Evolutionary conservation across 2,113 vertebrate species (phyloP).

Genomic region (Catharus minimus): DNA sequence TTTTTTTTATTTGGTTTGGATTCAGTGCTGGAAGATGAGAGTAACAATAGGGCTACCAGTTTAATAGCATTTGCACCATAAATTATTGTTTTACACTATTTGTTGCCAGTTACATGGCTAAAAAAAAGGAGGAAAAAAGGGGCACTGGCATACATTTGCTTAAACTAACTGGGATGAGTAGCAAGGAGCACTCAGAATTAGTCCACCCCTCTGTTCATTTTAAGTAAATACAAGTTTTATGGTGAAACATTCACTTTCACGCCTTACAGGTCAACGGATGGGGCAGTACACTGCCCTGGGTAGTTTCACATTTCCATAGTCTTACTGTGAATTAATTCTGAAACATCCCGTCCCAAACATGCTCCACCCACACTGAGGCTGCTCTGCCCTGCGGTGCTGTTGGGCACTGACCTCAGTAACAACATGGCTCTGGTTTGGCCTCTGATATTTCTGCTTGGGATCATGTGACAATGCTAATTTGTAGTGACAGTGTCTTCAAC

Average conservation of each 20-base stretch:
- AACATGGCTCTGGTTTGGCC: not conserved
- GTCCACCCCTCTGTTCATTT: rapidly evolving
- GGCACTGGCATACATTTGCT: not conserved
- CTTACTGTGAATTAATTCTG: not conserved
- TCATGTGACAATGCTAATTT: not conserved
- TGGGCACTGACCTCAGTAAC: not conserved
- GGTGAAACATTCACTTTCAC: not conserved
- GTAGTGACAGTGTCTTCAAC: not conserved
- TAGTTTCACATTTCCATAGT: not conserved
- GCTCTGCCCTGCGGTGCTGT: rapidly evolving
- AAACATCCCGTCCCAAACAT: not conserved
- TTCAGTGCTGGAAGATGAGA: not conserved
- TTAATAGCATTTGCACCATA: not conserved
- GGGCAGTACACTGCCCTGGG: too few species aligned
- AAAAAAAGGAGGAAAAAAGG: not conserved
- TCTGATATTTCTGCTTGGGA: not conserved
- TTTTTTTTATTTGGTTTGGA: not conserved
- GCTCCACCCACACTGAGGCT: not conserved
- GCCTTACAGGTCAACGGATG: not conserved
- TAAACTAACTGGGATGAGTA: not conserved
- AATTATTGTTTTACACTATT: not conserved
- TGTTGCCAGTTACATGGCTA: not conserved
- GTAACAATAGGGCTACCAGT: not conserved
- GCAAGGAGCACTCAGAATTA: not conserved
- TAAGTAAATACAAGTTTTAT: not conserved